Evolutionary conservation across 2,888 invertebrate species (phyloP), one percentile per base, ranked within the genome.

Genomic region (Hydrotaea cyrtoneurina): DNA sequence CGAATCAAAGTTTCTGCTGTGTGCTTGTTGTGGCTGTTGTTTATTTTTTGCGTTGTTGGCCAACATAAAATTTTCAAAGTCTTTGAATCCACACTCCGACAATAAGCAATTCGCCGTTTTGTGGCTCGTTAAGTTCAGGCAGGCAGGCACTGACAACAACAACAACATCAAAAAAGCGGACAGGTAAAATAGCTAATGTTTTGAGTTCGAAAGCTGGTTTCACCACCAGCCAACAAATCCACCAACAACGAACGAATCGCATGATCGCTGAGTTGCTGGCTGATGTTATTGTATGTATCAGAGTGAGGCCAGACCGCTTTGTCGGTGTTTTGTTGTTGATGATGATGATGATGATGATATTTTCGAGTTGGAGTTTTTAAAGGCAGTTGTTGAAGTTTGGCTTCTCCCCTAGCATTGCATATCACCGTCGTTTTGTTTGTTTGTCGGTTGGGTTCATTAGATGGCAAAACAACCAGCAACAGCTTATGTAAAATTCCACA

Each of bases 191-290:
- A 77, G 76, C 73, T 85, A 73, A 73, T 75, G 50, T 59, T 80
- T 83, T 71, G 74, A 79, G 78, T 81, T 79, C 78, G 77, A 85
- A 85, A 82, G 85, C 85, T 79, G 85, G 85, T 85, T 85, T 85
- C 85, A 80, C 82, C 82, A 80, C 50, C 55, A 69, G 7, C 31
- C 36, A 4, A 31, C 7, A 50, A 62, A 1, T 15, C 57, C 23
- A 8, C 23, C 69, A 43, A n/a, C 46, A 69, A 19, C 46, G 23
- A 69, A 1, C 78, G 11, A 81, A 76, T 53, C 78, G 76, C 73
- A 78, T 80, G 71, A 53, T 82, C 72, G 23, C 36, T 76, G n/a
- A n/a, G n/a, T n/a, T 46, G 66, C 72, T 74, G 76, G 53, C 59
- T 57, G 31, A 31, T 31, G 53, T 15, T 76, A 82, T 78, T 73